Conservation (phyloP, 2,797 vertebrate genomes). For the Aeoliscus strigatus region DNA sequence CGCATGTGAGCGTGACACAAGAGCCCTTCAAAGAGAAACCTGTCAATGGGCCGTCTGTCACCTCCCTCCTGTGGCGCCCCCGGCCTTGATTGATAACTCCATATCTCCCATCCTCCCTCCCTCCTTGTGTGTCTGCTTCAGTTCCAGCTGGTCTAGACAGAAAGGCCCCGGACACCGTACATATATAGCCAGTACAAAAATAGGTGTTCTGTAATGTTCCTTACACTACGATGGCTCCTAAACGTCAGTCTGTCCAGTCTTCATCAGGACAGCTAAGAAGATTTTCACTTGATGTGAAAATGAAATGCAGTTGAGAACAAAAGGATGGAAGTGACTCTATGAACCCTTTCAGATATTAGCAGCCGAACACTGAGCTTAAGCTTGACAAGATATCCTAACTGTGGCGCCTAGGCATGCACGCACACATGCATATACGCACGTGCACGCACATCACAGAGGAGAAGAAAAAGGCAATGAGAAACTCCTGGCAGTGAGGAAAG, state of each 20-base stretch:
- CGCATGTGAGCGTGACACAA: constrained; percentile 39
- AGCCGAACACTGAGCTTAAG: constrained; percentile 10
- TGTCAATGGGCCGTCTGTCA: constrained; percentile 67
- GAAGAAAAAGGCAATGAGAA: constrained; percentile 7
- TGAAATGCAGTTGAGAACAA: too few relatives aligned
- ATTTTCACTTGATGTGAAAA: too few relatives aligned
- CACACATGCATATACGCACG: too few relatives aligned
- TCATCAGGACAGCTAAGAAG: too few relatives aligned
- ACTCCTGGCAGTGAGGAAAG: constrained; percentile 24
- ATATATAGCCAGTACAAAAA: too few relatives aligned
- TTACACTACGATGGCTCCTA: too few relatives aligned
- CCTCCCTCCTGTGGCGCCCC: constrained; percentile 59
- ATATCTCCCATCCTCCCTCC: constrained; percentile 39
- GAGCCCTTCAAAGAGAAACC: constrained; percentile 60
- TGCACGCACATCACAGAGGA: not conserved
- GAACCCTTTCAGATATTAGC: constrained; percentile 1
- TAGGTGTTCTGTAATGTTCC: too few relatives aligned
- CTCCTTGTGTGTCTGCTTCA: constrained; percentile 19
- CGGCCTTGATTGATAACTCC: constrained; percentile 69
- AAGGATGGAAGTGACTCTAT: too few relatives aligned
- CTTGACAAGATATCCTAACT: constrained; percentile 5
- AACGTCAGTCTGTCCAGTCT: too few relatives aligned
- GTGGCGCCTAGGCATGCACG: too few relatives aligned
- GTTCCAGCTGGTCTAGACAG: constrained; percentile 35
- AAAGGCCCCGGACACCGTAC: constrained; percentile 1